Evolutionary conservation across 2,888 invertebrate genomes (phyloP).

Genomic region (Pseudococcus jackbeardsleyi): DNA sequence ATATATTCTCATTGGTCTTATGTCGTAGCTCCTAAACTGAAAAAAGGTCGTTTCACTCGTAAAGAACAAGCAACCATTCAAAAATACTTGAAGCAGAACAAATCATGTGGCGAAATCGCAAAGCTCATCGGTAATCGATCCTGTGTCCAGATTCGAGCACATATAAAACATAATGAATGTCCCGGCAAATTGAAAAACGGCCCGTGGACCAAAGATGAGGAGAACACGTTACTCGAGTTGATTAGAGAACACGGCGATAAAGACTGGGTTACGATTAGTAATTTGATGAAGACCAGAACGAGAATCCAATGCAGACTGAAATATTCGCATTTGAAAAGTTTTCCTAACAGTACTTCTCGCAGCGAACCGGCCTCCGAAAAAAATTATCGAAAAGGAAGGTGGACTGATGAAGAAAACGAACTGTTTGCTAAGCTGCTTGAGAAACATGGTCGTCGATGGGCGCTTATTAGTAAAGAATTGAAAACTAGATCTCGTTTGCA

Average conservation of each 20-base stretch:
- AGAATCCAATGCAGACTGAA: slow-evolving; percentile 64
- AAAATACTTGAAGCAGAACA: neutral
- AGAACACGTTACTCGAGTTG: slow-evolving; percentile 5
- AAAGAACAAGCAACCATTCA: neutral
- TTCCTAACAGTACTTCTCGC: neutral
- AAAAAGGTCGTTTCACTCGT: slow-evolving; percentile 59
- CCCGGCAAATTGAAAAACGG: neutral
- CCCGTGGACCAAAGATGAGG: slow-evolving; percentile 56
- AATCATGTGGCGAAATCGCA: slow-evolving; percentile 53
- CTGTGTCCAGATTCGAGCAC: slow-evolving; percentile 44
- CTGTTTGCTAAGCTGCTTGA: neutral
- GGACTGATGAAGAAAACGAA: slow-evolving; percentile 37
- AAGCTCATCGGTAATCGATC: slow-evolving; percentile 10
- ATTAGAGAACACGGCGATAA: slow-evolving; percentile 52
- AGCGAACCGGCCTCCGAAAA: neutral
- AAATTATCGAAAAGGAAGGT: slow-evolving; percentile 11
- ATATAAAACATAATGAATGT: neutral
- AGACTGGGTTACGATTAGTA: slow-evolving; percentile 54
- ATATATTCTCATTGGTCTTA: slow-evolving; percentile 52
- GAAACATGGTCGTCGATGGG: slow-evolving; percentile 7
- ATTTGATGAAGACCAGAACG: slow-evolving; percentile 33
- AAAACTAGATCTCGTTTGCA: slow-evolving; percentile 27
- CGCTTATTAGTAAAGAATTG: slow-evolving; percentile 17
- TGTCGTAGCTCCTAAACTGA: slow-evolving; percentile 35
- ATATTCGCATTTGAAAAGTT: slow-evolving; percentile 30